Base-by-base conservation (phyloP, 1,140 invertebrate species). In the Anastatus disparis region DNA sequence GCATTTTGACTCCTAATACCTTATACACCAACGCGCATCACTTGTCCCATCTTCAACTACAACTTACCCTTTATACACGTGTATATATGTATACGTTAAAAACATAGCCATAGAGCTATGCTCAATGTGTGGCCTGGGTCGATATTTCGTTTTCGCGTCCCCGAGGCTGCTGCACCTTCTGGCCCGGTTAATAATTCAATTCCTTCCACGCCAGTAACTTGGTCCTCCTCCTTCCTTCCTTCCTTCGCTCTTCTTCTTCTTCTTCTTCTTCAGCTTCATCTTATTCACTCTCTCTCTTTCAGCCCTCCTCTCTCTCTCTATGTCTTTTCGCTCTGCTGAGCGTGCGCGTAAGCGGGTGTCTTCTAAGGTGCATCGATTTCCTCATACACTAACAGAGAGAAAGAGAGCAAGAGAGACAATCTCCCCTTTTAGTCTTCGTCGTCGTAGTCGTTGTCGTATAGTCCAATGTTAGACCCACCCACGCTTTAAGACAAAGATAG, bases 131-230 rank as follows among this genome's bases (percentile, higher is more conserved):
- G 27, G 35, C 17, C n/a, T 56, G 68, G 63, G 53, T 62, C 77
- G 70, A 75, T 74, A 72, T 72, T 64, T 64, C 52, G 73, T 63
- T 74, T 66, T 35, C 42, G 71, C 46, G 58, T 35, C 61, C 68
- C 64, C 62, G 53, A 50, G 72, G 56, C 70, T 50, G 78, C 79
- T 81, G 79, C 80, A 83, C 83, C 83, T 85, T 85, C 78, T 83
- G 82, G 76, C 77, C 76, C 81, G 79, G 77, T 83, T 82, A 82
- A 85, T 85, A 86, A 86, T 86, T 84, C 79, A 85, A 86, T 86
- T 85, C 80, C 80, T 84, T 84, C 79, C 77, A 81, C 77, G 76
- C 78, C 75, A 78, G 70, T 75, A 77, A 79, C 6, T 26, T 7
- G 13, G 24, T 24, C 13, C 42, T 6, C 42, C 31, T 26, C 12